phyloP scores from a whole-genome alignment of 2,797 vertebrate genomes.

The Chelmon rostratus region DNA sequence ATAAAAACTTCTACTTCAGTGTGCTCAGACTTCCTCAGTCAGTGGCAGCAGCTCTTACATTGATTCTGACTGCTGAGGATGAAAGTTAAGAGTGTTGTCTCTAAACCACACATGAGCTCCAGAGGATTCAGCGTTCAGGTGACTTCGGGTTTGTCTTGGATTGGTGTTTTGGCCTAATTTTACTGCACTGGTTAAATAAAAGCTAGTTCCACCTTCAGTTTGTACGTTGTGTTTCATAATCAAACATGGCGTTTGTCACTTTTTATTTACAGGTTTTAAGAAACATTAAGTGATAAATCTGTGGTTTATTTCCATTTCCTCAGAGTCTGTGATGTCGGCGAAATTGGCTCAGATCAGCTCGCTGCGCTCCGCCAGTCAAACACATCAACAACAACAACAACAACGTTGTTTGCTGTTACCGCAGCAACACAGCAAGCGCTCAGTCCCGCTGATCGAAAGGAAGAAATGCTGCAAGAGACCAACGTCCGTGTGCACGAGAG shows the following conservation, averaged over 20 bases:
- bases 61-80: too few relatives aligned
- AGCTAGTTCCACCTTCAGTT: too few relatives aligned
- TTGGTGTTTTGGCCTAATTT: too few relatives aligned
- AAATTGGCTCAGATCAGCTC: neutral
- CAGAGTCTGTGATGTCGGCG: neutral
- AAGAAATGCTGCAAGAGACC: neutral
- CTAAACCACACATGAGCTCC: too few relatives aligned
- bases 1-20: too few relatives aligned
- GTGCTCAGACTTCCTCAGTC: too few relatives aligned
- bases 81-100: too few relatives aligned
- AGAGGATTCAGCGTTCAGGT: too few relatives aligned
- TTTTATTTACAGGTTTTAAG: neutral
- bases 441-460: neutral
- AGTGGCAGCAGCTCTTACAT: too few relatives aligned
- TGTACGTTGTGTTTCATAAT: neutral
- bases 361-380: conserved; percentile 14
- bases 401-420: neutral
- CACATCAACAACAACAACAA: neutral
- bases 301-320: neutral
- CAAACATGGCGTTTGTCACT: neutral
- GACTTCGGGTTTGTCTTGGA: too few relatives aligned
- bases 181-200: too few relatives aligned
- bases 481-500: neutral
- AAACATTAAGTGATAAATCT: neutral
- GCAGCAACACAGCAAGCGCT: neutral